Base-by-base conservation (phyloP, 2,113 vertebrate species). In the Mirounga angustirostris region DNA sequence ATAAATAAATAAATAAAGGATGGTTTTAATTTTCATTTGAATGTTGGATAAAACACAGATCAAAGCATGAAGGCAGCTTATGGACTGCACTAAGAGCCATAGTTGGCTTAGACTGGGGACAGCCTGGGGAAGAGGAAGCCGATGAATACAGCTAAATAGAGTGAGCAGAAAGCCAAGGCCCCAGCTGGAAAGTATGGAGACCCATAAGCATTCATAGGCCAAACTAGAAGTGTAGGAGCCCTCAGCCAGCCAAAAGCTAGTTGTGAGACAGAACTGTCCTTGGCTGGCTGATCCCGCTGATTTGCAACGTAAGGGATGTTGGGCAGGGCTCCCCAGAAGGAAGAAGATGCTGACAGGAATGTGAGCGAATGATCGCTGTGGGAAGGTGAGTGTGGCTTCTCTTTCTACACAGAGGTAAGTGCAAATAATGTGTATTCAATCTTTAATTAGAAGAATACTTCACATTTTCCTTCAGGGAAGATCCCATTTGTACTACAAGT, bases 371-470 rank as follows among this genome's bases (percentile, higher is more conserved):
- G 59, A 18, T 63, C n/a, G 19, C 43, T 83, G 79, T 84, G 56
- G 59, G 61, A 84, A 97, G 33, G 73, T 63, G 58, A 13, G 46
- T 59, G 54, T 71, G 61, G 54, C 33, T 92, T 87, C 80, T 82
- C 54, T 87, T 83, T 95, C 94, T 80, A 65, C 88, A 61, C 69
- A 83, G 30, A 92, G 59, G n/a, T 58, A 56, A 90, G 85, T 52
- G 43, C 89, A 85, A 88, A 92, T 82, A 63, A 65, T 61, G 74
- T 19, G 26, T 54, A 81, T 84, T 89, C 52, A n/a, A 21, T 76
- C 94, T 46, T 96, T 94, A 96, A 89, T 96, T 87, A 92, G 58
- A 95, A 95, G 80, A 96, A 67, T 90, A 73, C 54, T 73, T 89
- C 59, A 36, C 87, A 40, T 79, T 92, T 98, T 97, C 65, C 43